phyloP scores from a whole-genome alignment of 2,888 invertebrate species.

The Cosmia pyralina region DNA sequence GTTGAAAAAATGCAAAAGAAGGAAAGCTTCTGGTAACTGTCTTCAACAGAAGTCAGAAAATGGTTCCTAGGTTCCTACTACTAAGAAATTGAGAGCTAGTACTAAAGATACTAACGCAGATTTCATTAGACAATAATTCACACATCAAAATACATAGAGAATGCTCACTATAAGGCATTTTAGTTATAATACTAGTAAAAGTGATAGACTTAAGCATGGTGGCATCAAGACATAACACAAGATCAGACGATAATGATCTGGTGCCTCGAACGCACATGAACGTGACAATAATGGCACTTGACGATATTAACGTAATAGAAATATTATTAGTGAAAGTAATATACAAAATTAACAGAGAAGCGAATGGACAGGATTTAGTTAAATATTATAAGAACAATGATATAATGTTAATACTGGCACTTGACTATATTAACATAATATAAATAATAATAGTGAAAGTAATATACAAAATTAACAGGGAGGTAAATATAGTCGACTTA shows the following conservation, averaged over 20 bases:
- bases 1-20: background rate
- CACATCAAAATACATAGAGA: background rate
- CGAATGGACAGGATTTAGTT: constrained; percentile 39
- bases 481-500: constrained; percentile 39
- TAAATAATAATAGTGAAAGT: constrained; percentile 78
- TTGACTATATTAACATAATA: constrained; percentile 67
- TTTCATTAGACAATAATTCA: background rate
- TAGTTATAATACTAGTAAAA: constrained; percentile 22
- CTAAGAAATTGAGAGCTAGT: background rate
- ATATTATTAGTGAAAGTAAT: constrained; percentile 78
- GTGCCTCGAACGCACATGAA: constrained; percentile 29
- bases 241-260: constrained; percentile 61
- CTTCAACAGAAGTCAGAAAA: background rate
- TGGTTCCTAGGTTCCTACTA: background rate
- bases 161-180: constrained; percentile 5
- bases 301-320: constrained; percentile 73
- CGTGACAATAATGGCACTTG: constrained; percentile 59
- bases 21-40: background rate
- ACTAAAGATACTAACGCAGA: background rate
- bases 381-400: background rate
- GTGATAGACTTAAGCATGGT: constrained; percentile 42
- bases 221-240: constrained; percentile 53
- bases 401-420: background rate
- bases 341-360: constrained; percentile 50
- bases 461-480: constrained; percentile 60